phyloP scores from a whole-genome alignment of 2,113 vertebrate species.

The western clawed frog (Xenopus tropicalis) region UCB_Xtro_10.0 CM004449.2:112966001-112966500 shows the following conservation, averaged over 20 bases:
- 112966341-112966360: constrained; percentile 9
- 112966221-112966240: not conserved
- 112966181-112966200: constrained; percentile 31
- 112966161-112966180: constrained; percentile 2
- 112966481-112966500: too few relatives aligned
- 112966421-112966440: constrained; percentile 35
- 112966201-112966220: constrained; percentile 26
- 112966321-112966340: constrained; percentile 25
- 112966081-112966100: constrained; percentile 16
- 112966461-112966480: too few relatives aligned
- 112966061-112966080: too few relatives aligned
- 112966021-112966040: too few relatives aligned
- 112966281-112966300: not conserved
- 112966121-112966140: not conserved
- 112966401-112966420: constrained; percentile 40
- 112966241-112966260: too few relatives aligned
- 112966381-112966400: constrained; percentile 13
- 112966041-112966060: too few relatives aligned
- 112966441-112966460: constrained; percentile 27
- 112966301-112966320: not conserved
- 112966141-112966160: constrained; percentile 4
- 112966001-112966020: too few relatives aligned
- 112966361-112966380: constrained; percentile 32
- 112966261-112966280: too few relatives aligned
- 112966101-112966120: constrained; percentile 6